Evolutionary conservation across 2,888 invertebrate species (phyloP).

Genomic region (Eledona agricola): DNA sequence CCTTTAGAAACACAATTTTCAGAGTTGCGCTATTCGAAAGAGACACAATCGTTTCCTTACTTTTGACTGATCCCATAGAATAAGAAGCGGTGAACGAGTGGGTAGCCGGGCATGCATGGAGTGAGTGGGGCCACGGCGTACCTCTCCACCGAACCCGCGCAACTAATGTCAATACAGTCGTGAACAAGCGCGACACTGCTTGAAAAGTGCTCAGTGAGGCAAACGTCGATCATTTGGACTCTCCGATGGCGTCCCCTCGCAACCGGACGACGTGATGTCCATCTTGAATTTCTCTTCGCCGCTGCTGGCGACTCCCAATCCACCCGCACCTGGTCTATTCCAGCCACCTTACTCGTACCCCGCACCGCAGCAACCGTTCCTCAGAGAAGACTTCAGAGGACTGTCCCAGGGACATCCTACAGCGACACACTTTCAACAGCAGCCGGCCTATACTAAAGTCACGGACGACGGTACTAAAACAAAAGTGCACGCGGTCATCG

Average conservation of each 20-base stretch:
- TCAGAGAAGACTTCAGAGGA: conserved; percentile 60
- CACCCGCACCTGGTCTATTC: conserved; percentile 50
- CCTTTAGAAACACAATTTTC: too few species aligned
- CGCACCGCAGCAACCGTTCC: conserved; percentile 57
- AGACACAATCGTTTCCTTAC: too few species aligned
- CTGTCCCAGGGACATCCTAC: conserved; percentile 24
- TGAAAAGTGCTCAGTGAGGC: conserved; percentile 22
- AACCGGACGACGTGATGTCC: conserved; percentile 49
- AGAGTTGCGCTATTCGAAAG: too few species aligned
- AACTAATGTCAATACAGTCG: conserved; percentile 37
- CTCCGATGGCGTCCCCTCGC: conserved; percentile 15
- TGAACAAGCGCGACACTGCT: conserved; percentile 15
- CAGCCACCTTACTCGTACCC: conserved; percentile 57
- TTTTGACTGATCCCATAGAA: too few species aligned
- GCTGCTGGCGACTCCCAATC: conserved; percentile 54
- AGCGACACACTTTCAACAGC: conserved; percentile 25
- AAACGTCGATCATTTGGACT: conserved; percentile 6
- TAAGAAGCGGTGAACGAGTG: conserved; percentile 33
- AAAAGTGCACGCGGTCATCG: conserved; percentile 76
- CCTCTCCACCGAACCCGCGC: conserved; percentile 32
- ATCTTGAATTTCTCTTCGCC: conserved; percentile 58
- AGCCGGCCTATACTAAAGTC: conserved; percentile 72
- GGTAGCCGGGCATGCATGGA: conserved; percentile 25
- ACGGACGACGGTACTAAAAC: conserved; percentile 66
- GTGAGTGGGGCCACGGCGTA: conserved; percentile 36